phyloP scores from a whole-genome alignment of 2,113 vertebrate species.

The Albula goreensis region DNA sequence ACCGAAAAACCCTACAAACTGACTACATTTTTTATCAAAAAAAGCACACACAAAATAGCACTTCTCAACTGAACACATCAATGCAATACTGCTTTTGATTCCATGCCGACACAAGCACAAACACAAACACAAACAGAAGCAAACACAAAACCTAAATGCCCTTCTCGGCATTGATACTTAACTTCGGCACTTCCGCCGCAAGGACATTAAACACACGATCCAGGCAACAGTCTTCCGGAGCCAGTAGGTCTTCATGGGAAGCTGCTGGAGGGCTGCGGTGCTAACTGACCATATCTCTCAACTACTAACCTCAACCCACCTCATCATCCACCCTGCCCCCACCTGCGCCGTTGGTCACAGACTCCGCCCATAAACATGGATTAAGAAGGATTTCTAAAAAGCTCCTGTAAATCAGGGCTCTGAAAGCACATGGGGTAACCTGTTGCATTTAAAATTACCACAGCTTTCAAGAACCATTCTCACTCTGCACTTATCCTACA shows the following conservation, averaged over 20 bases:
- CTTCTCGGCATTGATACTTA: not conserved
- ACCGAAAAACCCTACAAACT: not conserved
- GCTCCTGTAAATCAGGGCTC: not conserved
- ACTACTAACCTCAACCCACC: not conserved
- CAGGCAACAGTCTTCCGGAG: constrained; percentile 49
- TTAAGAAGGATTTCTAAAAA: constrained; percentile 12
- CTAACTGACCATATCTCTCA: not conserved
- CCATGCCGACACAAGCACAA: not conserved
- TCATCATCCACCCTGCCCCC: not conserved
- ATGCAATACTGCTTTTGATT: not conserved
- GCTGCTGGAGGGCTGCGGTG: not conserved
- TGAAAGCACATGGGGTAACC: not conserved
- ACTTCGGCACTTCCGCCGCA: constrained; percentile 1
- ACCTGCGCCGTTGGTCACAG: not conserved
- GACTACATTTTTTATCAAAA: not conserved
- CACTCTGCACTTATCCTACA: too few relatives aligned
- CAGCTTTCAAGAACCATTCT: too few relatives aligned
- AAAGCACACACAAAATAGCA: not conserved
- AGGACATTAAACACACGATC: constrained; percentile 55
- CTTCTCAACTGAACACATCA: not conserved
- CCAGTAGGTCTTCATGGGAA: not conserved
- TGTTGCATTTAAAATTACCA: too few relatives aligned
- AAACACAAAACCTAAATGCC: not conserved
- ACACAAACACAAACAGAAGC: not conserved
- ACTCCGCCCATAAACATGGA: not conserved